Conservation (phyloP, 1,140 invertebrate genomes). For the Scaptomyza graminum region DNA sequence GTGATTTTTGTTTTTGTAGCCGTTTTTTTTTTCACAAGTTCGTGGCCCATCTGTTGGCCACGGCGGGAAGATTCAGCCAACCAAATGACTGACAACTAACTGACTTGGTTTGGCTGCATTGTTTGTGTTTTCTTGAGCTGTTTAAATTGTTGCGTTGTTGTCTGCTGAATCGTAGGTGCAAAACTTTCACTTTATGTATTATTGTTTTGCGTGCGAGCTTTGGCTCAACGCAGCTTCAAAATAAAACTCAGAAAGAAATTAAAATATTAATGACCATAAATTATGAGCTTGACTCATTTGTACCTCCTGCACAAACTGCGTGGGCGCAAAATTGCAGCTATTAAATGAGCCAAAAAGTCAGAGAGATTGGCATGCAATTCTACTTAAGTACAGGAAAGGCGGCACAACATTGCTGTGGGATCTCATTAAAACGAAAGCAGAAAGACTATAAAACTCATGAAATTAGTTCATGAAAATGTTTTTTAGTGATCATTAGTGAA, state of each 20-base stretch:
- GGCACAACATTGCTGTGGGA: conserved; percentile 13
- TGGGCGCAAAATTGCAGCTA: conserved; percentile 65
- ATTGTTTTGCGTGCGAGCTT: conserved; percentile 76
- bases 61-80: conserved; percentile 40
- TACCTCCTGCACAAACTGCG: conserved; percentile 30
- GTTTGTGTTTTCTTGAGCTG: conserved; percentile 57
- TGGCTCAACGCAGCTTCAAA: conserved; percentile 23
- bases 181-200: conserved; percentile 78
- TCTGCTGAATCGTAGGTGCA: conserved; percentile 59
- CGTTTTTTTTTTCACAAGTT: conserved; percentile 54
- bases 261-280: conserved; percentile 78
- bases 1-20: conserved; percentile 21
- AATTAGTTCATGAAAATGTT: too few relatives aligned
- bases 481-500: too few relatives aligned
- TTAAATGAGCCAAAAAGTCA: conserved; percentile 57
- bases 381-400: neutral
- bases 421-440: conserved; percentile 7
- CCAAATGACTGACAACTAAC: conserved; percentile 53
- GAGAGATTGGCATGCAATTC: conserved; percentile 43
- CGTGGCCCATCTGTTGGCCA: conserved; percentile 54
- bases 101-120: conserved; percentile 42
- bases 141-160: conserved; percentile 62
- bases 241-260: conserved; percentile 58
- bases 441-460: conserved; percentile 21
- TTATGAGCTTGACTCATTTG: conserved; percentile 56